Evolutionary conservation across 1,140 invertebrate genomes (phyloP).

Genomic region (Zaprionus davidi): DNA sequence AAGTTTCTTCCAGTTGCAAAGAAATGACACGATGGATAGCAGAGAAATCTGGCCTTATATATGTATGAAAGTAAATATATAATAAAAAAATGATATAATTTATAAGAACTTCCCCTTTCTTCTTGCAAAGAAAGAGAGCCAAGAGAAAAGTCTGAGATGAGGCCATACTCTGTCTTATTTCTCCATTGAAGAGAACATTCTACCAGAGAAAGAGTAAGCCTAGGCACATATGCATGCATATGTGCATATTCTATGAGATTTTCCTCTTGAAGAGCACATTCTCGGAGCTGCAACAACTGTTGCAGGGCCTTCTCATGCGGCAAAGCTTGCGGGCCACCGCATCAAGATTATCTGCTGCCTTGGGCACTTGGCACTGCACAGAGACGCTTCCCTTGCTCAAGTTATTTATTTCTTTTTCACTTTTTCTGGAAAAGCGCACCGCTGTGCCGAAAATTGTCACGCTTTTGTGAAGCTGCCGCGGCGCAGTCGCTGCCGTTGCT

Average conservation of each 20-base stretch:
- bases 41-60: too few relatives aligned
- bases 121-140: too few relatives aligned
- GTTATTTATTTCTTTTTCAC: conserved; percentile 28
- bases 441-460: conserved; percentile 81
- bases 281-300: background rate
- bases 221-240: background rate
- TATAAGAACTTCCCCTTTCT: too few relatives aligned
- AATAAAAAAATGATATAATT: too few relatives aligned
- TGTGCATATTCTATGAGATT: background rate
- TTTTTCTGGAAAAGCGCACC: conserved; percentile 78
- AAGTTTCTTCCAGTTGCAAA: too few relatives aligned
- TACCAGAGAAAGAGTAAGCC: too few relatives aligned
- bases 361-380: background rate
- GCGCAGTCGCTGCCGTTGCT: conserved; percentile 13
- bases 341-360: background rate
- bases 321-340: conserved; percentile 2
- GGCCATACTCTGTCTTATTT: too few relatives aligned
- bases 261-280: background rate
- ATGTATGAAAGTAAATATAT: too few relatives aligned
- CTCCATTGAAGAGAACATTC: too few relatives aligned
- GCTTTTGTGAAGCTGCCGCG: conserved; percentile 39
- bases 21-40: too few relatives aligned
- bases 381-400: background rate
- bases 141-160: too few relatives aligned
- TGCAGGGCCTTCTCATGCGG: background rate